Base-by-base conservation (phyloP, 92 coral and sea anemone genomes). In the Actinostola sp. region DNA sequence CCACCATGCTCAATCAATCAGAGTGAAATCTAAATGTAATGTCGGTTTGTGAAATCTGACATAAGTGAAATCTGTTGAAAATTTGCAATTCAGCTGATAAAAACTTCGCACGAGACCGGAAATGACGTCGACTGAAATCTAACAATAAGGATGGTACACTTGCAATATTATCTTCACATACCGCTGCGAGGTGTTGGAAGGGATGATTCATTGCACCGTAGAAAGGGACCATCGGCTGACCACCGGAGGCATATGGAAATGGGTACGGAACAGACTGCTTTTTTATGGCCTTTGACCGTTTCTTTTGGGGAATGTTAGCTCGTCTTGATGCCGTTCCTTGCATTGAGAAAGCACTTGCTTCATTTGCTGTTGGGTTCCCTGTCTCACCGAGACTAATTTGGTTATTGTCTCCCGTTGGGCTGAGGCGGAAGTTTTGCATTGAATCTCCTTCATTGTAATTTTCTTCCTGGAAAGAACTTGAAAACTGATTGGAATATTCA, bases 241-340 rank as follows among this genome's bases (percentile, higher is more conserved):
- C 66, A 29, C 33, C 57, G 17, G 70, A 59, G 19, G 72, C 69
- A 13, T 63, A 80, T 45, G 73, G 68, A 43, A 61, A 71, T 10
- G 96, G 96, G 38, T 86, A 90, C n/a, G 96, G 74, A 11, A 90
- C 89, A 8, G 92, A 82, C 39, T 90, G 96, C 44, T 90, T 90
- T 83, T 90, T 90, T 44, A 36, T 53, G n/a, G n/a, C n/a, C 31
- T 62, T 56, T 20, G 17, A 15, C 0, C 59, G 72, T 34, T 44
- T 34, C 48, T 36, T 27, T 3, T 51, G 33, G 1, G 92, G 92
- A 33, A 86, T 86, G 33, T 81, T 58, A 31, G 75, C 63, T 39
- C 92, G 49, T n/a, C 92, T 77, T 1, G 87, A 54, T 17, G 76
- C 72, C 28, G 64, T 59, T 69, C n/a, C 79, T 9, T 44, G 60